Base-by-base conservation (phyloP, 2,888 invertebrate species). In the Hemicrepidius hirtus region DNA sequence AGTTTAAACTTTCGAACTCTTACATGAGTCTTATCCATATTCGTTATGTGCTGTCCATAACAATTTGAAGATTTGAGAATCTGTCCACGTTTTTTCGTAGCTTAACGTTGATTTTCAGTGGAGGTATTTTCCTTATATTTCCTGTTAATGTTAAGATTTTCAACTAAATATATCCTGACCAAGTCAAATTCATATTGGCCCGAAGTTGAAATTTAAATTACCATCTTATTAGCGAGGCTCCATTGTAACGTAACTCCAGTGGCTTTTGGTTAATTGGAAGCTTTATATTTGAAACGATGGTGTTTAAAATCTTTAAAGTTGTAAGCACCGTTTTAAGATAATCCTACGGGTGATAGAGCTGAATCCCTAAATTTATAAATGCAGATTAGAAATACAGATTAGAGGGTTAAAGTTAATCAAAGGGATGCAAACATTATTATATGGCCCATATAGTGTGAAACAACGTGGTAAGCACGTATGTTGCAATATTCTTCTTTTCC, bases 401-500 rank as follows among this genome's bases (percentile, higher is more conserved):
- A 65, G 50, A 69, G 65, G 68, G 60, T 49, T 67, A 59, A 73
- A 73, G 50, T 44, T 65, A 68, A 73, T 73, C 64, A 73, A 73
- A 73, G 16, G 65, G 66, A 49, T 50, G 65, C 53, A 69, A 73
- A 59, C 68, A 57, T 64, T 68, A 68, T 72, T 71, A 71, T 32
- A 72, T 49, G 37, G 20, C 44, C 67, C 67, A 67, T 32, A 46
- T 69, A 69, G 73, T 53, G 66, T 65, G 41, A 68, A 73, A 68
- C 57, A 68, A 59, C 64, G 57, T 37, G 28, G 72, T 65, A 55
- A 68, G 49, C 64, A 64, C 68, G 71, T 71, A 73, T 59, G 70
- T 32, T 20, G 70, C 69, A 68, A 68, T 66, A 74, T 71, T 67
- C 68, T 74, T 74, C 59, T 40, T 60, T 68, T 71, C 71, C 68